Evolutionary conservation across 2,888 invertebrate species (phyloP).

Genomic region (Acleris sparsana): DNA sequence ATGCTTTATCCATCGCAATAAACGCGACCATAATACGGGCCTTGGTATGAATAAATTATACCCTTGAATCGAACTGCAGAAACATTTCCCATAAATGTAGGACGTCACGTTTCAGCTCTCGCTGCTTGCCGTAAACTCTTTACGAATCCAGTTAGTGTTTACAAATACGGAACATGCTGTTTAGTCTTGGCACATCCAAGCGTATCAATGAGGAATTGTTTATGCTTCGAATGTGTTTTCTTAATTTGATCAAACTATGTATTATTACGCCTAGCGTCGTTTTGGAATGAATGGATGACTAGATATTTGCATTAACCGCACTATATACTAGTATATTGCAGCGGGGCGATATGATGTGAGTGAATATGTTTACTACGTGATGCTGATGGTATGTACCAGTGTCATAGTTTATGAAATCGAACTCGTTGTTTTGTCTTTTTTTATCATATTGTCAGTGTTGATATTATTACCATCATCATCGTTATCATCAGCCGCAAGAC

Average conservation of each 20-base stretch:
- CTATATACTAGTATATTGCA: too few species aligned
- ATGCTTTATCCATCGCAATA: neutral
- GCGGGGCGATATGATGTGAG: too few species aligned
- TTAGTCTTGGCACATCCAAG: constrained; percentile 33
- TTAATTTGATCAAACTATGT: neutral
- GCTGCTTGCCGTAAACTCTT: constrained; percentile 8
- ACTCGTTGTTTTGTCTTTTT: too few species aligned
- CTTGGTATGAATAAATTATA: neutral
- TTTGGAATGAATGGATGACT: neutral
- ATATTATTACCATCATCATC: too few species aligned
- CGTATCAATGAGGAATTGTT: constrained; percentile 29
- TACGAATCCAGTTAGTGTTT: constrained; percentile 23
- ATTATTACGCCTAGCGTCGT: neutral
- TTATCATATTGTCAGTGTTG: too few species aligned
- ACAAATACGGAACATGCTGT: constrained; percentile 27
- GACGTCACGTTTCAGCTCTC: constrained; percentile 3
- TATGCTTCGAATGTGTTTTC: constrained; percentile 11
- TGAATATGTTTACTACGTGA: too few species aligned
- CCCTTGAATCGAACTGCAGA: neutral
- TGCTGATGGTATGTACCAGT: too few species aligned
- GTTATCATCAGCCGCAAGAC: too few species aligned
- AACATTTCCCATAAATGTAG: constrained; percentile 9
- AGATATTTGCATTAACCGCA: too few species aligned
- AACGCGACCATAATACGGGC: neutral
- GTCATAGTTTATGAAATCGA: too few species aligned